Evolutionary conservation across 2,113 vertebrate species (phyloP).

Genomic region (Bagarius yarrelli): DNA sequence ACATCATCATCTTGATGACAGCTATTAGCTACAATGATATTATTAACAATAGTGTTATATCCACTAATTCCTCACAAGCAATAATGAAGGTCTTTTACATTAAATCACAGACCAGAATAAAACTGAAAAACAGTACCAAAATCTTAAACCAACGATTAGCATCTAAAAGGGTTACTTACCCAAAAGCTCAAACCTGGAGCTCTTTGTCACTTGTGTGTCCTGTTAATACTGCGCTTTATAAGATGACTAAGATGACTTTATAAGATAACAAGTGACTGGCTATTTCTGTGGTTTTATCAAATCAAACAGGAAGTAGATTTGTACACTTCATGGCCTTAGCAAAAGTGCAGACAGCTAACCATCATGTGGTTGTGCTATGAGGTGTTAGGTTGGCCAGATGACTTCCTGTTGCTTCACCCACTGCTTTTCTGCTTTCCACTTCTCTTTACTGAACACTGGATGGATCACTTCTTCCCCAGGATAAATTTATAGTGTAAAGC

Average conservation of each 20-base stretch:
- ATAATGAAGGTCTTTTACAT: neutral
- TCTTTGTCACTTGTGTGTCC: neutral
- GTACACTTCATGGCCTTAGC: conserved; percentile 66
- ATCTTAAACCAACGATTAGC: neutral
- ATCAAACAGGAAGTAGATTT: conserved; percentile 70
- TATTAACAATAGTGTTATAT: neutral
- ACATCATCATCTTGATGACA: neutral
- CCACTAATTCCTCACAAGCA: neutral
- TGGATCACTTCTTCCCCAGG: conserved; percentile 29
- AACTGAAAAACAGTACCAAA: neutral
- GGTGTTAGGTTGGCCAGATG: conserved; percentile 73
- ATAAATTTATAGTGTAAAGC: conserved; percentile 5
- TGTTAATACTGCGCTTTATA: too few species aligned
- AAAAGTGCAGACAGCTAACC: conserved; percentile 70
- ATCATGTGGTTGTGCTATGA: conserved; percentile 71
- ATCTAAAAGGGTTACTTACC: conserved; percentile 31
- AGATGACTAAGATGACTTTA: conserved; percentile 36
- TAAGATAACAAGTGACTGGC: conserved; percentile 9
- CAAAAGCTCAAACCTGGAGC: neutral
- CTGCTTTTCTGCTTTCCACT: conserved; percentile 71
- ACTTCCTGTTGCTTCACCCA: conserved; percentile 74
- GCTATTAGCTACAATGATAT: neutral
- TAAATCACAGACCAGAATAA: neutral
- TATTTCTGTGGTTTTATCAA: conserved; percentile 72
- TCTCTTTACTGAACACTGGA: conserved; percentile 57